A percentile compares a stretch with the other conserved stretches of the same genome.
Evolutionary conservation across 2,113 vertebrate genomes (phyloP).

Genomic region (Tetraodon nigroviridis): DNA sequence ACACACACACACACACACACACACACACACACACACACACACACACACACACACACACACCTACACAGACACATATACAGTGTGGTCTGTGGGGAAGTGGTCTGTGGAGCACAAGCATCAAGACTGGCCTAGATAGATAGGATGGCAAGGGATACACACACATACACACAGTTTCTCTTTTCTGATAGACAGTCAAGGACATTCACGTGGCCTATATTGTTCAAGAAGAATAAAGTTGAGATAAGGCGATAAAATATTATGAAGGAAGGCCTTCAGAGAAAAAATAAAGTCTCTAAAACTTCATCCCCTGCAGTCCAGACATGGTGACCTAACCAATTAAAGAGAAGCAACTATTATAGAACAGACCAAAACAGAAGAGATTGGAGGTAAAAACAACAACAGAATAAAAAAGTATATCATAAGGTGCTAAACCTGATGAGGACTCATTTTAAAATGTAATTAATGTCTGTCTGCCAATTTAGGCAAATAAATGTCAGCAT

Average conservation of each 20-base stretch:
- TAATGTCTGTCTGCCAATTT: too few species aligned
- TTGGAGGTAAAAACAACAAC: not conserved
- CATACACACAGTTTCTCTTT: conserved; percentile 34
- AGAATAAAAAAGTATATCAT: too few species aligned
- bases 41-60: conserved; percentile 23
- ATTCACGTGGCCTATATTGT: conserved; percentile 57
- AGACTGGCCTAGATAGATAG: conserved; percentile 68
- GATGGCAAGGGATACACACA: conserved; percentile 49
- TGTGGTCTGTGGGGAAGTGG: conserved; percentile 59
- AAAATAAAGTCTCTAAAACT: conserved; percentile 2
- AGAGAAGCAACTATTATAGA: conserved; percentile 17
- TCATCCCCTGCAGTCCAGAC: conserved; percentile 15
- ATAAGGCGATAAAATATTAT: conserved; percentile 4
- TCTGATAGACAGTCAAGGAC: conserved; percentile 61
- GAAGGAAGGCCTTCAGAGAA: not conserved
- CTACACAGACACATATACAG: conserved; percentile 33
- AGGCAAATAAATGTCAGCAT: not conserved
- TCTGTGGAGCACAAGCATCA: conserved; percentile 60
- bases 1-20: conserved; percentile 51
- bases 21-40: conserved; percentile 15
- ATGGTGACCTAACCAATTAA: conserved; percentile 23
- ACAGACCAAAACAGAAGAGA: not conserved
- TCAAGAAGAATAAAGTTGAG: not conserved
- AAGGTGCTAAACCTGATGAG: too few species aligned
- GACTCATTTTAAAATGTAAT: too few species aligned